Evolutionary conservation across 1,140 invertebrate species (phyloP).

Genomic region (Phocides pigmalion): DNA sequence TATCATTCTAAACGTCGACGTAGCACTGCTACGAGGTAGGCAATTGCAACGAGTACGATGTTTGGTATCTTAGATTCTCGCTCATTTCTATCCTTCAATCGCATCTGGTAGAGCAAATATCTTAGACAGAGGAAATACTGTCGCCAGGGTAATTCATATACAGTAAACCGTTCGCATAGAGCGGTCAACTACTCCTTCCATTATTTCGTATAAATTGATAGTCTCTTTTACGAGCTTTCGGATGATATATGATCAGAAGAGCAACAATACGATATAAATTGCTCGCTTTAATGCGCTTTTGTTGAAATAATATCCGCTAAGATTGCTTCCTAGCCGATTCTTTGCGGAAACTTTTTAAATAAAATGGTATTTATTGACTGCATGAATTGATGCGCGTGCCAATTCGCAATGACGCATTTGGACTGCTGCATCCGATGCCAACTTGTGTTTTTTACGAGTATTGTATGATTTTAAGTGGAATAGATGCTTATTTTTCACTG

Average conservation of each 20-base stretch:
- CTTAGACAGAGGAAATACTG: slow-evolving; percentile 1
- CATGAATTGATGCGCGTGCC: slow-evolving; percentile 30
- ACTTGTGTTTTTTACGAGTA: slow-evolving; percentile 23
- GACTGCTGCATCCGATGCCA: slow-evolving; percentile 19
- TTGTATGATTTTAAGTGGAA: slow-evolving; percentile 14
- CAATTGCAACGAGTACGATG: too few relatives aligned
- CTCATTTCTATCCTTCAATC: background rate
- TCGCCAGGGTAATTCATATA: slow-evolving; percentile 31
- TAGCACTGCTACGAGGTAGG: too few relatives aligned
- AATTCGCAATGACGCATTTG: slow-evolving; percentile 28
- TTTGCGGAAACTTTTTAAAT: slow-evolving; percentile 36
- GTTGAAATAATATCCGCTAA: slow-evolving; percentile 37
- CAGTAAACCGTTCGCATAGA: slow-evolving; percentile 25
- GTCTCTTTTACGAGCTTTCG: slow-evolving; percentile 27
- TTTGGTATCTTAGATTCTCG: too few relatives aligned
- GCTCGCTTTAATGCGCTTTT: slow-evolving; percentile 29
- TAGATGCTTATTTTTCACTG: background rate
- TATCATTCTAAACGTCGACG: too few relatives aligned
- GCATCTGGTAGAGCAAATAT: background rate
- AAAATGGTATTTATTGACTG: slow-evolving; percentile 32
- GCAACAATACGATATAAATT: slow-evolving; percentile 35
- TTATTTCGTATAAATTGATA: slow-evolving; percentile 35
- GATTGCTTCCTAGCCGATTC: slow-evolving; percentile 32
- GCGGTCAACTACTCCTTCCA: slow-evolving; percentile 31
- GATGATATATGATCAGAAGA: slow-evolving; percentile 28